A percentile compares a stretch with the other conserved stretches of the same genome.
phyloP scores from a whole-genome alignment of 2,797 vertebrate species.

The Columba guinea region DNA sequence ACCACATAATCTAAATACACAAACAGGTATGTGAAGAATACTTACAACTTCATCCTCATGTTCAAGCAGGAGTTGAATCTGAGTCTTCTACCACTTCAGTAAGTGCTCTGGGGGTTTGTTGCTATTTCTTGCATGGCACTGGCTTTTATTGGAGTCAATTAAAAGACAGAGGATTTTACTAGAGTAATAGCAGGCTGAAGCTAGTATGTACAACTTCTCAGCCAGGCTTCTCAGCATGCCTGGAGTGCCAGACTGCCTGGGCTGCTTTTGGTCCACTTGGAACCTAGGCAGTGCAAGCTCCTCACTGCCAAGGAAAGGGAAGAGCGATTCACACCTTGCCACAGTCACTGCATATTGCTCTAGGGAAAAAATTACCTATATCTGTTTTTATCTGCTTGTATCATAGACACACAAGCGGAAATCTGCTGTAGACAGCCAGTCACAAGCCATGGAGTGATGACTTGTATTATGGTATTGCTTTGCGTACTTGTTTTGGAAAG shows the following conservation, averaged over 20 bases:
- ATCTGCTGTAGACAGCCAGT: not conserved
- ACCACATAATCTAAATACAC: not conserved
- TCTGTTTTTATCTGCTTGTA: not conserved
- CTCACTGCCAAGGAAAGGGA: not conserved
- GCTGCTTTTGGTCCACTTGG: not conserved
- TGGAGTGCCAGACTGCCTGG: not conserved
- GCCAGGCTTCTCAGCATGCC: not conserved
- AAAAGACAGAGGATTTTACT: not conserved
- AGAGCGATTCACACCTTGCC: not conserved
- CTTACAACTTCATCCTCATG: not conserved
- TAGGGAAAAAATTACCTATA: accelerated
- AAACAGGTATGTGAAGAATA: not conserved
- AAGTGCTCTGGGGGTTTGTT: not conserved
- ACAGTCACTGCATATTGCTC: not conserved
- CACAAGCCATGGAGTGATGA: not conserved
- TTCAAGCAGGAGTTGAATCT: not conserved
- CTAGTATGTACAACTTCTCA: not conserved
- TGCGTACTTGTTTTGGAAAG: not conserved
- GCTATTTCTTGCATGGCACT: not conserved
- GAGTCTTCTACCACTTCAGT: not conserved
- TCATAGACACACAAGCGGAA: not conserved
- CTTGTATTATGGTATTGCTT: not conserved
- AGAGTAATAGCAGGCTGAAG: not conserved
- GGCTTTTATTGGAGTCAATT: not conserved
- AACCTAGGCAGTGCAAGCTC: not conserved